Evolutionary conservation across 2,888 invertebrate species (phyloP).

Genomic region (Drosophila cracens): DNA sequence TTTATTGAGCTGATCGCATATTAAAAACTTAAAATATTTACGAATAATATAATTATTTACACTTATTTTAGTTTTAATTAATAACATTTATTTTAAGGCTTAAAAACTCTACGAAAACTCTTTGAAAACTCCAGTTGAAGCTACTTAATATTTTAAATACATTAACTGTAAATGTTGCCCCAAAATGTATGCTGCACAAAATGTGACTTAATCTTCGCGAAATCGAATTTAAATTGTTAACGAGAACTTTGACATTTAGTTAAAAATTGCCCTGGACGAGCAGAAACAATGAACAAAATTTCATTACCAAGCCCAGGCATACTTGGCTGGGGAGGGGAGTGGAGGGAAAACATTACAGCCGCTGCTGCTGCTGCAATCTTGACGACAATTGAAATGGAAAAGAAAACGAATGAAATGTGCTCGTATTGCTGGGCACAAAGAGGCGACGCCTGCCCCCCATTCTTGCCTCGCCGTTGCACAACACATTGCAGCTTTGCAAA

Average conservation of each 20-base stretch:
- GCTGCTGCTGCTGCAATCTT: conserved; percentile 57
- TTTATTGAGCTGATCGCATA: not conserved
- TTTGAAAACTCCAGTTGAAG: not conserved
- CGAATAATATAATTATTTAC: too few relatives aligned
- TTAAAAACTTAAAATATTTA: too few relatives aligned
- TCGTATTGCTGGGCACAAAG: conserved; percentile 27
- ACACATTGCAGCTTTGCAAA: conserved; percentile 18
- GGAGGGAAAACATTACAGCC: not conserved
- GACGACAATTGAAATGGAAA: conserved; percentile 79
- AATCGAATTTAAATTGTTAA: conserved; percentile 4
- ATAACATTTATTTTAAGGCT: not conserved
- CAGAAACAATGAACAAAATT: conserved; percentile 75
- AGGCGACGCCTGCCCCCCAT: conserved; percentile 5
- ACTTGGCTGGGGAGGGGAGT: conserved; percentile 4
- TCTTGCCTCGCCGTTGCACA: conserved; percentile 36
- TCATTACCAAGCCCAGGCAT: conserved; percentile 66
- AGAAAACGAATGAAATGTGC: conserved; percentile 76
- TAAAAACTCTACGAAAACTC: not conserved
- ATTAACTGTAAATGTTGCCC: not conserved
- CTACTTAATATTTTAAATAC: not conserved
- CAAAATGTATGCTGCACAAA: conserved; percentile 6
- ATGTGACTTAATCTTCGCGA: not conserved
- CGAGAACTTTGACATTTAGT: conserved; percentile 22
- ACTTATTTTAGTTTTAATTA: not conserved
- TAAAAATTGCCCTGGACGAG: conserved; percentile 55